These are phyloP conservation scores for Steatocranus sp. DNA, from an alignment of 2,797 vertebrate species.

Conservation along the genomic window DNA sequence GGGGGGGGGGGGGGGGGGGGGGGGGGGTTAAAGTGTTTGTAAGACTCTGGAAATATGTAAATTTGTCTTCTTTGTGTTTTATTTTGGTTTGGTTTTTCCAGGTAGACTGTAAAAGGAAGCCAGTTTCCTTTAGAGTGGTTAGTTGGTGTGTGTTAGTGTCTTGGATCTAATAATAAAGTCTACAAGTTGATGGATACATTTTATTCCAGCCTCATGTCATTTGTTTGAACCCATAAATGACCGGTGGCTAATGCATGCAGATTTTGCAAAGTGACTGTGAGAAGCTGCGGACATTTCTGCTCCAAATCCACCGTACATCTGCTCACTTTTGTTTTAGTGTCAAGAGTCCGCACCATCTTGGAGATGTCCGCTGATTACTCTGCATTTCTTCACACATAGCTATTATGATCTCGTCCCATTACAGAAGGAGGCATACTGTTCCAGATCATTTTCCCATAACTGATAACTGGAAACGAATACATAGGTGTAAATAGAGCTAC, in stretches of 20 bases:
- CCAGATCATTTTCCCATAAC: not conserved
- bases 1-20: too few relatives aligned
- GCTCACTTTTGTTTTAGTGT: not conserved
- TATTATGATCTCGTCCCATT: not conserved
- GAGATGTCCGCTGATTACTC: not conserved
- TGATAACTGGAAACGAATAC: not conserved
- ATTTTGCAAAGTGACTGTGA: not conserved
- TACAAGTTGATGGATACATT: not conserved
- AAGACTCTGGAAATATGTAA: not conserved
- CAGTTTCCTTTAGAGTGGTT: not conserved
- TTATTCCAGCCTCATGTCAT: not conserved
- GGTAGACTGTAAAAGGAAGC: not conserved
- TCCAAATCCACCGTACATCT: too few relatives aligned
- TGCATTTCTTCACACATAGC: not conserved
- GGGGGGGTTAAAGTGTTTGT: rapidly evolving
- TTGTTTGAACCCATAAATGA: not conserved
- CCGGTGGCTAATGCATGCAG: rapidly evolving
- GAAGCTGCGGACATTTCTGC: not conserved
- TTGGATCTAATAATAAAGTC: not conserved
- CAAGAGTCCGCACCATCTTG: not conserved
- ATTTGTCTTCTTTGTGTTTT: not conserved
- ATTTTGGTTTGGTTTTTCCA: not conserved
- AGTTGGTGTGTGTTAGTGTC: not conserved
- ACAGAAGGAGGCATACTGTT: not conserved
- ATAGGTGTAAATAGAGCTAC: not conserved